Percentiles rank a stretch among this genome's conserved stretches.
Conservation (phyloP, 2,113 vertebrate genomes). For the Galeopterus variegatus region DNA sequence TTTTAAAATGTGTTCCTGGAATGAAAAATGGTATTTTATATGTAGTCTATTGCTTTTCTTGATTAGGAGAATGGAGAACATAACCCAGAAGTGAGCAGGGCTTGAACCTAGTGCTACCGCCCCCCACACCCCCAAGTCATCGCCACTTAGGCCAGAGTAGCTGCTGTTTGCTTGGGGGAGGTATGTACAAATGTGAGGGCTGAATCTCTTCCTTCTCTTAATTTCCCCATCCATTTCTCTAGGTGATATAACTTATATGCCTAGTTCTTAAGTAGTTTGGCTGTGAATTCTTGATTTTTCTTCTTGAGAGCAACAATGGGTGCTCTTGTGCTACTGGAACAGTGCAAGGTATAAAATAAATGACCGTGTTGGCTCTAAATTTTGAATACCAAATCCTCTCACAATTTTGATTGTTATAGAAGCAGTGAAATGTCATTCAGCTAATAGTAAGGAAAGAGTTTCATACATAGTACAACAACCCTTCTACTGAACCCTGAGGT, state of each 20-base stretch:
- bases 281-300: neutral
- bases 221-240: neutral
- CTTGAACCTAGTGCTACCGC: neutral
- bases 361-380: neutral
- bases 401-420: neutral
- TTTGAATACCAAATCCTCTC: neutral
- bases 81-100: neutral
- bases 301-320: neutral
- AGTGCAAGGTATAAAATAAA: neutral
- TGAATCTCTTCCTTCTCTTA: neutral
- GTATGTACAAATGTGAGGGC: neutral
- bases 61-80: neutral
- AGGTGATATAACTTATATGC: neutral
- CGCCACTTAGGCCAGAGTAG: neutral
- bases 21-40: neutral
- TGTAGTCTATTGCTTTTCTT: neutral
- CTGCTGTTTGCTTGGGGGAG: neutral
- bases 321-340: neutral
- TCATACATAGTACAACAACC: neutral
- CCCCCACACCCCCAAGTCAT: neutral
- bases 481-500: neutral
- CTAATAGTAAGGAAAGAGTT: conserved; percentile 19
- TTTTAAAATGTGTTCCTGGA: neutral
- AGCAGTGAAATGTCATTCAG: neutral
- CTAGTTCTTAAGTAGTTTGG: neutral